These are phyloP conservation scores for Deilephila porcellus DNA, from an alignment of 2,888 invertebrate genomes.

Conservation along the genomic window DNA sequence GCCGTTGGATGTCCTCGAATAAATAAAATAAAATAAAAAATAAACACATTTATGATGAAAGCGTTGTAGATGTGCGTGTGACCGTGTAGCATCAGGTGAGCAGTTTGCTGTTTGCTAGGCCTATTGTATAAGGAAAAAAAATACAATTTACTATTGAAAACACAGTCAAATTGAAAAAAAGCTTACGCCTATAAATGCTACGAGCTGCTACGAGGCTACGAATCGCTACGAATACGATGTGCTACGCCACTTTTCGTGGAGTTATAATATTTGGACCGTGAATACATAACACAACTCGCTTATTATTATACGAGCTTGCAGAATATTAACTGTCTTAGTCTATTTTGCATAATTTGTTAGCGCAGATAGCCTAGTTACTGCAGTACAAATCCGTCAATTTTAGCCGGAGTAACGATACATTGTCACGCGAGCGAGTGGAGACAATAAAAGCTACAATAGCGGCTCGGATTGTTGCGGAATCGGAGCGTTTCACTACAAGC, in stretches of 20 bases:
- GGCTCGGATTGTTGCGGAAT: slow-evolving; percentile 1
- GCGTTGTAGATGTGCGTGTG: too few species aligned
- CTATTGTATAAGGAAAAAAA: too few species aligned
- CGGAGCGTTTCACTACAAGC: neutral
- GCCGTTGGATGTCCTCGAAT: too few species aligned
- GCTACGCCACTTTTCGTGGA: neutral
- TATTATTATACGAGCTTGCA: neutral
- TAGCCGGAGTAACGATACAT: neutral
- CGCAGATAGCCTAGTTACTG: slow-evolving; percentile 5
- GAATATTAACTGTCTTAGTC: neutral
- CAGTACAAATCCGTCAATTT: slow-evolving; percentile 1
- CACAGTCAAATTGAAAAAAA: neutral
- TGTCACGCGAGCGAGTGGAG: slow-evolving; percentile 14
- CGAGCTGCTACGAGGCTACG: neutral
- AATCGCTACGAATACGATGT: neutral
- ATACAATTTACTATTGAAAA: too few species aligned
- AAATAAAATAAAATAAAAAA: too few species aligned
- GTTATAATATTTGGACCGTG: neutral
- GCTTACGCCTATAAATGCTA: neutral
- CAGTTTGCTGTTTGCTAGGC: too few species aligned
- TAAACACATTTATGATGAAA: too few species aligned
- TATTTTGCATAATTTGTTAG: slow-evolving; percentile 1
- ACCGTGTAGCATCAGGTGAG: too few species aligned
- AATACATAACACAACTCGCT: neutral
- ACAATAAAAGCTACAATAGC: slow-evolving; percentile 2